phyloP scores from a whole-genome alignment of 2,888 invertebrate species.

The Calameuta pallipes region DNA sequence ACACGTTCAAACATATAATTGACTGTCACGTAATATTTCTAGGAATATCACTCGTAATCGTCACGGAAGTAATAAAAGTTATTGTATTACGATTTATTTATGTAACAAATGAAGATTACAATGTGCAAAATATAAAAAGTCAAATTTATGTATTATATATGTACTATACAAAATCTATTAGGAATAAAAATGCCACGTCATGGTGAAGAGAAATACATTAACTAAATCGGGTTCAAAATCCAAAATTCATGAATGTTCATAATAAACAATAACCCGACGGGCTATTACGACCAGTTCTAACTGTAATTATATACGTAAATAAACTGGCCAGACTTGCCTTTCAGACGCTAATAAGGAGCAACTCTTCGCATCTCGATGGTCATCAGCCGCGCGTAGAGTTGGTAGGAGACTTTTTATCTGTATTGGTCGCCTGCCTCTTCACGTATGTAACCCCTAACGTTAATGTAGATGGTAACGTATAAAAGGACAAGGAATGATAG shows the following conservation, averaged over 20 bases:
- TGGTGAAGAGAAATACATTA: too few relatives aligned
- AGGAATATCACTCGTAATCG: neutral
- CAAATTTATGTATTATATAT: neutral
- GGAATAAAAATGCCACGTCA: neutral
- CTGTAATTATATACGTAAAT: neutral
- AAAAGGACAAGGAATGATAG: neutral
- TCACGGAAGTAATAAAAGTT: neutral
- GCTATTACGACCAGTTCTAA: neutral
- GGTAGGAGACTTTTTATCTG: neutral
- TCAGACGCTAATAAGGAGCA: neutral
- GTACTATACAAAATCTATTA: neutral
- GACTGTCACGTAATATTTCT: neutral
- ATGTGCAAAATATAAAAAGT: neutral
- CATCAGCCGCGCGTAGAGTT: neutral
- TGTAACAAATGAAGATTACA: neutral
- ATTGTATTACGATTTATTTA: neutral
- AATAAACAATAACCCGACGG: neutral
- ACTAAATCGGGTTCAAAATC: neutral
- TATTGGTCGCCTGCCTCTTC: neutral
- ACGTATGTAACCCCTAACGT: neutral
- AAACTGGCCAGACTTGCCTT: neutral
- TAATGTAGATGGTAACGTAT: neutral
- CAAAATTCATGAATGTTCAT: neutral
- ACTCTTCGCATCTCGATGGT: neutral
- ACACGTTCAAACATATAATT: neutral